Base-by-base conservation (phyloP, 2,797 vertebrate species). In the Alosa sapidissima region DNA sequence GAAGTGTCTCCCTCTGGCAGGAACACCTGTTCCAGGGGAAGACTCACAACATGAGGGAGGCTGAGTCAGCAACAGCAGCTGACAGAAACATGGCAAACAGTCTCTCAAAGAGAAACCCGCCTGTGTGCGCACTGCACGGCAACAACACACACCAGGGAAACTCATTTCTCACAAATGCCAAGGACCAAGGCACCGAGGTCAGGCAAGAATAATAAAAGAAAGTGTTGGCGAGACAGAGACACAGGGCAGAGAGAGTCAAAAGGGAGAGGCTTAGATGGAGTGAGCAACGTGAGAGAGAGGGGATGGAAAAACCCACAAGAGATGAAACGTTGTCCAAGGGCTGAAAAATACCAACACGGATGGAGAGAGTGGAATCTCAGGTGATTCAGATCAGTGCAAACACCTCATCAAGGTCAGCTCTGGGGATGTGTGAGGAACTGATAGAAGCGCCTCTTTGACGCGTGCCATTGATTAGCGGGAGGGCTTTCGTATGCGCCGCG, bases 381-480 rank as follows among this genome's bases (percentile, higher is more conserved):
- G 58, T 47, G 72, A 47, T 78, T 47, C 72, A 41, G 41, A 4
- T 41, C 36, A 41, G 68, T 16, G 36, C 11, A 62, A 19, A 45
- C 75, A 81, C 87, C 75, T 60, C 68, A 81, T 88, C 86, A 89
- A 88, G 88, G 88, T 87, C 84, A 75, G 84, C 84, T 83, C 81
- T 65, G 45, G 54, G 41, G 60, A 85, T 84, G 19, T 19, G 19
- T 55, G 54, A 16, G 65, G 68, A 82, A 36, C 11, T 36, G 21
- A 83, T 65, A 36, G 28, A 36, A 68, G 11, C 24, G 11, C 1
- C 45, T 84, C 81, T 84, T 83, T 91, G 91, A 92, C 88, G 88
- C 89, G 90, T 90, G 87, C 84, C 89, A 87, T 93, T 92, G 90
- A 92, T 94, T 92, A 92, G 85, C 58, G 21, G 54, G 84, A 89